Base-by-base conservation (phyloP, 92 coral and sea anemone genomes). In the Plumapathes pennacea region DNA sequence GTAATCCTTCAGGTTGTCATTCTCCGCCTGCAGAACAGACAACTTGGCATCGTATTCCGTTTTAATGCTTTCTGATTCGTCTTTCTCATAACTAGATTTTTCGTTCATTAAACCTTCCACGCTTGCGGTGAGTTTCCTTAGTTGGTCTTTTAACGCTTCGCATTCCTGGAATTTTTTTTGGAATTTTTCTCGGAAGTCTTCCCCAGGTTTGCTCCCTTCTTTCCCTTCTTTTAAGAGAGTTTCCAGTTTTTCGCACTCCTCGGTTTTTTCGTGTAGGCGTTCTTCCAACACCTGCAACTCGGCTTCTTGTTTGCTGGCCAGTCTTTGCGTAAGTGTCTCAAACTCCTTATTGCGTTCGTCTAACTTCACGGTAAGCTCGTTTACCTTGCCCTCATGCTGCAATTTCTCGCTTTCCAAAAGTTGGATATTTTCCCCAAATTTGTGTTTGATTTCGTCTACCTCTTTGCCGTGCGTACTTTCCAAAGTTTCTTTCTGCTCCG, bases 1-100 rank as follows among this genome's bases (percentile, higher is more conserved):
- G 40, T 71, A 64, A 31, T 87, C 86, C 13, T 32, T 67, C 25
- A 82, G 80, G 20, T 70, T 74, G 50, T 47, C 70, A 56, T 87
- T 87, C 20, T 87, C 86, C 6, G 43, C 66, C 58, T 78, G 66
- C 23, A 87, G 71, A 14, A 85, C 71, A 7, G 90, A 62, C 33
- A 87, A 46, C 60, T 62, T 49, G 11, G 69, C 29, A 24, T 77
- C 84, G 66, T 77, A 77, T 7, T 78, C 71, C 22, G 46, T 46
- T 46, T 49, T 69, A 29, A 38, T 19, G 17, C 48, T 60, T 51
- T 60, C 68, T 21, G 51, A 15, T 29, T 54, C 62, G 29, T 7
- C 30, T 33, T 53, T 38, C 22, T 46, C 36, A 30, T 38, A 25
- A 10, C 78, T 31, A 5, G 42, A 59, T 22, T 46, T 54, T 23